Conservation (phyloP, 2,113 vertebrate species). For the Centropus bengalensis region DNA sequence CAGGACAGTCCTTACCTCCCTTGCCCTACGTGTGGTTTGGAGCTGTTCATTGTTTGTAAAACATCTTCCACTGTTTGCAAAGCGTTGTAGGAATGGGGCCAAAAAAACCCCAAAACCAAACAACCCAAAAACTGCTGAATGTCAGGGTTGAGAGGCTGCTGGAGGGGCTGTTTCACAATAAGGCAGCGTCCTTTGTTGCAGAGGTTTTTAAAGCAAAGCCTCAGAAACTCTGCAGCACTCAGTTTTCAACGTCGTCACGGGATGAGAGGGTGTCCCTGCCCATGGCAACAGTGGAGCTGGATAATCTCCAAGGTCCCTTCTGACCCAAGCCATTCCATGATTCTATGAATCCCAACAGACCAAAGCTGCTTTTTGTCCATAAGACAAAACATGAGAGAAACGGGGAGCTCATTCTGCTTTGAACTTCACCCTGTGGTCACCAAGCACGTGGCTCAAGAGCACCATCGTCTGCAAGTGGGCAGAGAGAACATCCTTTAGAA, state of each 20-base stretch:
- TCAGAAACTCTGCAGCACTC: background rate
- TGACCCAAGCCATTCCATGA: too few relatives aligned
- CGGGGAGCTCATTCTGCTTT: background rate
- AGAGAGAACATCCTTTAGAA: background rate
- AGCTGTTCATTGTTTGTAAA: background rate
- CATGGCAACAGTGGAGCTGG: too few relatives aligned
- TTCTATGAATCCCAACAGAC: background rate
- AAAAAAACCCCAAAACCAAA: background rate
- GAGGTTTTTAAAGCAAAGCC: background rate
- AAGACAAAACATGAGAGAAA: background rate
- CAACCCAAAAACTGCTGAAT: background rate
- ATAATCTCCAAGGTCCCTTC: too few relatives aligned
- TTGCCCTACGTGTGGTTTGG: background rate
- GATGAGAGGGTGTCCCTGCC: background rate
- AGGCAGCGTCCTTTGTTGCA: background rate
- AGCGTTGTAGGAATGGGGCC: background rate
- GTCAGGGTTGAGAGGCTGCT: background rate
- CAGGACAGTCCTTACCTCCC: rapidly evolving
- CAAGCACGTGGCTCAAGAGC: rapidly evolving
- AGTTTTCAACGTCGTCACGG: background rate
- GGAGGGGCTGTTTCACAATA: background rate
- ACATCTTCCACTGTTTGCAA: background rate
- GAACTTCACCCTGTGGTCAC: background rate
- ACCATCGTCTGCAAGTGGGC: rapidly evolving
- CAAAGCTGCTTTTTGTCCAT: background rate